These are phyloP conservation scores for Mechanitis messenoides DNA, from an alignment of 2,888 invertebrate species.

Conservation along the genomic window DNA sequence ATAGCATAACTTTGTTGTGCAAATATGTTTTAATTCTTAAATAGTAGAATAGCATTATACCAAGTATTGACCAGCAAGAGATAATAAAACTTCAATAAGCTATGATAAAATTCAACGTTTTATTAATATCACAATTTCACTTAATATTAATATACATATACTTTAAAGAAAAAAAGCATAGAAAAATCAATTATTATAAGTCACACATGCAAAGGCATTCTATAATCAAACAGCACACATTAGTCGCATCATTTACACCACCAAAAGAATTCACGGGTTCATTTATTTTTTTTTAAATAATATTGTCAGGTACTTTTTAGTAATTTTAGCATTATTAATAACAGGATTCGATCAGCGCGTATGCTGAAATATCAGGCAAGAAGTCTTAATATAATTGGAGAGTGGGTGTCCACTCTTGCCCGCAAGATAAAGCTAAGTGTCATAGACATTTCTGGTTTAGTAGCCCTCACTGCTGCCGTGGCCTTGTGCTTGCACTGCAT, in stretches of 20 bases:
- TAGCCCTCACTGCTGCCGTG: conserved; percentile 56
- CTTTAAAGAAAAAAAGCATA: conserved; percentile 29
- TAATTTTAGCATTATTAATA: conserved; percentile 39
- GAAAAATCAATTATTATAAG: conserved; percentile 29
- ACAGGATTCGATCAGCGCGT: conserved; percentile 41
- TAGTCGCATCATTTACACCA: conserved; percentile 37
- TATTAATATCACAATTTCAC: conserved; percentile 73
- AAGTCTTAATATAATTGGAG: conserved; percentile 46
- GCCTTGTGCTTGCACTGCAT: conserved; percentile 48
- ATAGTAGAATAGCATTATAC: too few relatives aligned
- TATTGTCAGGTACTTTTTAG: conserved; percentile 65
- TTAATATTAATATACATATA: conserved; percentile 44
- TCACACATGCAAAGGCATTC: conserved; percentile 31
- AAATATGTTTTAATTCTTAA: too few relatives aligned
- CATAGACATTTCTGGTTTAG: conserved; percentile 62
- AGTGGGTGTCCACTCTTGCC: conserved; percentile 45
- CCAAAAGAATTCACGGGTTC: conserved; percentile 45
- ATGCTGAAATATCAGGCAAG: conserved; percentile 47
- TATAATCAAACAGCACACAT: conserved; percentile 35
- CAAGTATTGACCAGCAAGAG: too few relatives aligned
- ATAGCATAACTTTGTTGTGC: too few relatives aligned
- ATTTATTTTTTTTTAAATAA: conserved; percentile 42
- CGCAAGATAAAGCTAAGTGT: conserved; percentile 38
- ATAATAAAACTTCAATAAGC: not conserved
- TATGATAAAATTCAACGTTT: conserved; percentile 55